A percentile compares a stretch with the other conserved stretches of the same genome.
Conservation (phyloP, 1,140 invertebrate genomes). For the Pseudomyrmex dendroicus region DNA sequence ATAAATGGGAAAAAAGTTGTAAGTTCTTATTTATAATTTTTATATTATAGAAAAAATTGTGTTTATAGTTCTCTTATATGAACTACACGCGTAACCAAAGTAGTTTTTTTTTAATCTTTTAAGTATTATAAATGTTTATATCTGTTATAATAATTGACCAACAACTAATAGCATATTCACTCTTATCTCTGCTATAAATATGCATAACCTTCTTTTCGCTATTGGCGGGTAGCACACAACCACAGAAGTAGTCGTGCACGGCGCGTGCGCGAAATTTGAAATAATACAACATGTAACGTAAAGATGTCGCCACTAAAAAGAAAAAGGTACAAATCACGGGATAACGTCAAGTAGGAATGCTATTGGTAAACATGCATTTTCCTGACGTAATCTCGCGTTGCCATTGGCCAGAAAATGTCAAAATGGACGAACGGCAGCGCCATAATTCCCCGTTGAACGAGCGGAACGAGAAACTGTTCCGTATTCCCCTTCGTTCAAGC, state of each 20-base stretch:
- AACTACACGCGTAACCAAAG: neutral
- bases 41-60: neutral
- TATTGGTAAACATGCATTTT: no score
- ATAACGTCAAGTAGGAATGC: no score
- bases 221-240: slow-evolving; percentile 26
- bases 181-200: neutral
- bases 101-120: neutral
- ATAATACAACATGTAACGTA: neutral
- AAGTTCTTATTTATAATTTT: neutral
- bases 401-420: neutral
- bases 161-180: no score
- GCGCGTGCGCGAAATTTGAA: neutral
- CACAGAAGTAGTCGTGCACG: no score
- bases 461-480: no score
- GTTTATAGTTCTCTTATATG: neutral
- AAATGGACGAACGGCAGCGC: no score
- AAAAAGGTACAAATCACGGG: neutral
- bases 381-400: neutral
- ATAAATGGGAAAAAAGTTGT: no score
- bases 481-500: no score
- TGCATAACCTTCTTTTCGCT: slow-evolving; percentile 21
- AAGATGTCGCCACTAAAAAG: slow-evolving; percentile 1
- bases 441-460: no score
- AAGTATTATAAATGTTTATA: neutral
- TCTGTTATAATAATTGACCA: neutral